Percentiles rank a stretch among this genome's conserved stretches.
Evolutionary conservation across 2,113 vertebrate species (phyloP).

Genomic region (Mystacornis crossleyi): DNA sequence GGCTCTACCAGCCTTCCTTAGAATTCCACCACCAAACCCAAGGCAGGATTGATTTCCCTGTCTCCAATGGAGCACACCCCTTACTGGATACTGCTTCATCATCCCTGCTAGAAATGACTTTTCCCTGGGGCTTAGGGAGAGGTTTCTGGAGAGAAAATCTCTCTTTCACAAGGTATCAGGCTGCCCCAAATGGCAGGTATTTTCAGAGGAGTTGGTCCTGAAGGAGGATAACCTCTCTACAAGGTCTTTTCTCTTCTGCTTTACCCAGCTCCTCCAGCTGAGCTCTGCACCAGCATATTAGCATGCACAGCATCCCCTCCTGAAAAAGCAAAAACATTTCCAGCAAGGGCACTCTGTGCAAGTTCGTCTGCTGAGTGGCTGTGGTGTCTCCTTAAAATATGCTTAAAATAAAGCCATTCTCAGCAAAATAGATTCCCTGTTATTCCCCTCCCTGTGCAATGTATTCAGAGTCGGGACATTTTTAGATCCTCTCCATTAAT

Average conservation of each 20-base stretch:
- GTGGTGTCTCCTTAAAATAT: neutral
- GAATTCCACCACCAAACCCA: neutral
- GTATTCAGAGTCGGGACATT: neutral
- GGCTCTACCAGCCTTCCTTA: neutral
- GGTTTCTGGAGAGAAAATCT: neutral
- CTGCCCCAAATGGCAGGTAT: neutral
- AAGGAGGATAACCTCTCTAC: slow-evolving; percentile 33
- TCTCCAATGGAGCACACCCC: neutral
- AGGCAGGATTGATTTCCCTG: neutral
- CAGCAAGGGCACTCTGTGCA: slow-evolving; percentile 37
- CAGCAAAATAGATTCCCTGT: neutral
- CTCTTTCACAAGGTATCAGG: neutral
- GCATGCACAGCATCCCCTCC: slow-evolving; percentile 32
- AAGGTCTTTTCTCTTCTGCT: slow-evolving; percentile 13
- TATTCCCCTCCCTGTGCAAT: neutral
- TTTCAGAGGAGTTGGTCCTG: neutral
- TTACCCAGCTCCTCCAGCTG: neutral
- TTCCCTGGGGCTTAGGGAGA: neutral
- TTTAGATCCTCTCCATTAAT: neutral
- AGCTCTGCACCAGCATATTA: neutral
- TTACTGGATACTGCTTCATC: slow-evolving; percentile 4
- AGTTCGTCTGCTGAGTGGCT: neutral
- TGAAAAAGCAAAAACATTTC: slow-evolving; percentile 19
- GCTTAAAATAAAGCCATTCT: slow-evolving; percentile 13
- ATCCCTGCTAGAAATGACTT: slow-evolving; percentile 11